Evolutionary conservation across 2,113 vertebrate genomes (phyloP).

Genomic region (Romanogobio albipinnatus): DNA sequence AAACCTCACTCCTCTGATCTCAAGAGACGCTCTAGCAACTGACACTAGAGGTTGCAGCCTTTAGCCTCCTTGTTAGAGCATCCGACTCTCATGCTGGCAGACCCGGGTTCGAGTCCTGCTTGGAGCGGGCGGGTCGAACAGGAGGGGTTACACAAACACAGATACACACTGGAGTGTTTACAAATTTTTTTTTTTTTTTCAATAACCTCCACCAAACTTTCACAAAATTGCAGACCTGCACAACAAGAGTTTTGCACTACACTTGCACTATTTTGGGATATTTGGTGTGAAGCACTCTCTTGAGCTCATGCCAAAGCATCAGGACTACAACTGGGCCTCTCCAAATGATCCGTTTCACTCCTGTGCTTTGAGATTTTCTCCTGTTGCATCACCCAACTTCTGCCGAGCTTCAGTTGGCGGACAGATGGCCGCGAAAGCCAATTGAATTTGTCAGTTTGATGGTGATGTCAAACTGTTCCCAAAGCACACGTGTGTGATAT

Average conservation of each 20-base stretch:
- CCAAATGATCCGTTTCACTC: neutral
- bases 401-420: slow-evolving; percentile 13
- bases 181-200: too few species aligned
- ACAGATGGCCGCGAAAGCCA: slow-evolving; percentile 16
- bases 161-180: too few species aligned
- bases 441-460: slow-evolving; percentile 10
- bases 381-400: slow-evolving; percentile 6
- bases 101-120: too few species aligned
- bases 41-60: too few species aligned
- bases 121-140: too few species aligned
- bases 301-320: neutral
- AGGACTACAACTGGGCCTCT: neutral
- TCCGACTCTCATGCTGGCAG: too few species aligned
- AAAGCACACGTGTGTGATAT: neutral
- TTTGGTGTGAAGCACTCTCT: neutral
- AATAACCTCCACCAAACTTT: neutral
- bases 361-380: neutral
- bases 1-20: too few species aligned
- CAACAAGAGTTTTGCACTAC: neutral
- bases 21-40: too few species aligned
- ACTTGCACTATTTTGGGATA: neutral
- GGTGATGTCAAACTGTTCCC: slow-evolving; percentile 5
- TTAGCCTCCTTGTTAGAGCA: too few species aligned
- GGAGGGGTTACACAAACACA: too few species aligned
- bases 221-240: neutral